Evolutionary conservation across 35 echinoderm and acorn worm species (phyloP), one percentile per base, ranked within the genome.

Genomic region (Chiridota heheva): DNA sequence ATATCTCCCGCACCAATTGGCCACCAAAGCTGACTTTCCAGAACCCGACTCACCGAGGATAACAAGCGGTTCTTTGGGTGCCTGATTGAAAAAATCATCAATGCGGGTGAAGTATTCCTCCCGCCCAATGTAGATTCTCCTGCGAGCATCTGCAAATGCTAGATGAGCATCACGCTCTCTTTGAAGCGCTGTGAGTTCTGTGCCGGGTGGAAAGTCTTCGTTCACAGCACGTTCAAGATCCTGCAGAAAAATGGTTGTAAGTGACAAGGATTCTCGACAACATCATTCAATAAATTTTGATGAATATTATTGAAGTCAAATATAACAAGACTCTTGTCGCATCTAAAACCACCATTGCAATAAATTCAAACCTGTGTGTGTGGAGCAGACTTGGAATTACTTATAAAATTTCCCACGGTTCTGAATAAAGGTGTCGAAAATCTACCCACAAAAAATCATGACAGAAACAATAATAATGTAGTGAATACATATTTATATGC

Each of bases 121-220:
- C 26, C 92, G 20, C 1, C 92, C 92, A 28, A 96, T 96, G 77
- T 96, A 96, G 16, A 96, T 72, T 32, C 87, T 63, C 25, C 81
- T 41, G 13, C 92, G 73, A 16, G 58, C 81, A 20, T 90, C 82
- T 2, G 92, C 92, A 33, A 96, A 96, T 37, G 92, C 92, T 13
- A 63, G 33, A 45, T 96, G 92, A 24, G 92, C 86, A 31, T 96
- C 92, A 20, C 58, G 36, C 61, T 96, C 92, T 16, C 87, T 43
- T 37, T 96, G 60, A 5, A 90, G 27, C 15, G 57, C 65, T 36
- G 86, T 81, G 36, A 96, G 66, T 40, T 96, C 82, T 12, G 92
- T 86, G 27, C 92, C 92, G 0, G 82, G 82, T n/a, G 92, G 92
- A 60, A 90, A 96, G 43, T 96, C 92, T 60, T 96, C 81, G 31